These are phyloP conservation scores for Delphinapterus leucas DNA, from an alignment of 2,113 vertebrate genomes.

Conservation along the genomic window DNA sequence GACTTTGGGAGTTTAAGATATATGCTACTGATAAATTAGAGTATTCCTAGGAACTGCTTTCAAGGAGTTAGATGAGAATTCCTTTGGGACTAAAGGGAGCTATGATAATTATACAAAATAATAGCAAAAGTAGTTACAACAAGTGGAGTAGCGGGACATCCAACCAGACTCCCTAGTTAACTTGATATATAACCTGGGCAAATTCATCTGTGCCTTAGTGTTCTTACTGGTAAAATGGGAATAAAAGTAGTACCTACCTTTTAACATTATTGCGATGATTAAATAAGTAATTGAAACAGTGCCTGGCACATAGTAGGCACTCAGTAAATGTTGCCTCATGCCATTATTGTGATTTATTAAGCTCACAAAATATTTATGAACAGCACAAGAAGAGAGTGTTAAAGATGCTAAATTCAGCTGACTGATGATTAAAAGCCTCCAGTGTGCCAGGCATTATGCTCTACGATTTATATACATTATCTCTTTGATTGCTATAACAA, in stretches of 20 bases:
- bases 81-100: neutral
- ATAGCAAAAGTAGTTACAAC: neutral
- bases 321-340: neutral
- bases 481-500: neutral
- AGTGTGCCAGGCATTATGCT: neutral
- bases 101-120: neutral
- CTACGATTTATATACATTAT: neutral
- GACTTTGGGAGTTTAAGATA: conserved; percentile 14
- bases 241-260: neutral
- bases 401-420: neutral
- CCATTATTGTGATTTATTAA: neutral
- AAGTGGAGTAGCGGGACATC: neutral
- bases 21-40: neutral
- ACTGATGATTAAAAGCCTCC: neutral
- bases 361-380: neutral
- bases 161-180: neutral
- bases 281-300: neutral
- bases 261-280: neutral
- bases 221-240: neutral
- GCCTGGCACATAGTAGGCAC: neutral
- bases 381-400: neutral
- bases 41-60: neutral
- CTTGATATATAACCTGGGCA: neutral
- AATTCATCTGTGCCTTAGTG: neutral
- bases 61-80: neutral